Base-by-base conservation (phyloP, 2,888 invertebrate species). In the Dryomyza anilis region DNA sequence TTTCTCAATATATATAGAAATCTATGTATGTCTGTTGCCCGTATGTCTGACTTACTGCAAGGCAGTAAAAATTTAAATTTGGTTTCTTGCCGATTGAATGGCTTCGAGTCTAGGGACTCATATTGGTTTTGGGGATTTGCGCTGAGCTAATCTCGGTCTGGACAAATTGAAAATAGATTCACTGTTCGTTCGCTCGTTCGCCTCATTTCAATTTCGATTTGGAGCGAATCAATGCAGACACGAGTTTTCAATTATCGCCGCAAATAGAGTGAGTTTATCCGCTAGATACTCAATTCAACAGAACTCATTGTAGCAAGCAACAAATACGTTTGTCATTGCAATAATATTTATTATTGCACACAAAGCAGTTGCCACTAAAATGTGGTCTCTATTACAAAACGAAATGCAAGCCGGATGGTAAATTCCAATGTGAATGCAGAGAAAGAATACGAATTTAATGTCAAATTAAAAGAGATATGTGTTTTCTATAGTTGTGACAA, bases 151-250 rank as follows among this genome's bases (percentile, higher is more conserved):
- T 60, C 59, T 48, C 25, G 23, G 57, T 60, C 48, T 48, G 33
- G 59, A 30, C 59, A 60, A 60, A 60, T 60, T 60, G 59, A 30
- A 60, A 60, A 60, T 57, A 57, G 27, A 27, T 39, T 36, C 56
- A 21, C 56, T 36, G 6, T 25, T n/a, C 30, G n/a, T n/a, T n/a
- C n/a, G n/a, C n/a, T n/a, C n/a, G n/a, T 29, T 14, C 19, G 33
- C 30, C 48, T 59, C 29, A 59, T 59, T 59, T 46, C 58, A 30
- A 58, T 46, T 58, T 30, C 46, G 30, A 19, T 21, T 6, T 21
- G 21, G n/a, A 19, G 1, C 16, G 27, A 25, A 10, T 48, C 14
- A 14, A 14, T 25, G 14, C 50, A 52, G 4, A 25, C 6, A 27
- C 23, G 23, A 27, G 27, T 14, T 52, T 52, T 29, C 50, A 52